Base-by-base conservation (phyloP, 2,888 invertebrate genomes). In the Drosophila demipolita region DNA sequence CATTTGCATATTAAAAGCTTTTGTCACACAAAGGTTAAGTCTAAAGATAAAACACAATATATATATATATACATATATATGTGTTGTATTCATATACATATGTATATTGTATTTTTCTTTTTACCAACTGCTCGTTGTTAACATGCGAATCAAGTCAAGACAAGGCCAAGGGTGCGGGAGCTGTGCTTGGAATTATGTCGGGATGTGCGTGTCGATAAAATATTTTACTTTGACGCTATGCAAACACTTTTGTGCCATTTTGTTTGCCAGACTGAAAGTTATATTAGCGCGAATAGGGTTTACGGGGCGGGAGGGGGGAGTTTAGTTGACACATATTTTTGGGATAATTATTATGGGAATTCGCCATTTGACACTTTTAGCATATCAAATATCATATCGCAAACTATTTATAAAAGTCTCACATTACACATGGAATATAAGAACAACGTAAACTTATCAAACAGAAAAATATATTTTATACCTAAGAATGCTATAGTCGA, bases 1-100 rank as follows among this genome's bases (percentile, higher is more conserved):
- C 87, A 87, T 87, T 87, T 87, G 90, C 87, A 87, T 87, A 87
- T 88, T 90, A 90, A 87, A 90, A 88, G 87, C 90, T 90, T 86
- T 87, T 87, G 89, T 90, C 90, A 87, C 90, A 90, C 87, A 87
- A 90, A 90, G 83, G 83, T 88, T 87, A 90, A 87, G 77, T 87
- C 90, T 78, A 83, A 88, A 88, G 87, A 87, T 87, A 87, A 88
- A 88, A 73, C 83, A 79, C 76, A 84, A 84, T 75, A 74, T 53
- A 66, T 53, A 69, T 40, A 45, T 20, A 50, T 29, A 64, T 49
- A 50, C 32, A 62, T 15, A 45, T n/a, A 35, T 17, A 50, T 38
- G 26, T 26, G 26, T 5, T 26, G 26, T 26, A 5, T 26, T 4
- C 26, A 53, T 17, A 36, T 26, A 59, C 20, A 53, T 2, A 32